A percentile compares a stretch with the other conserved stretches of the same genome.
These are phyloP conservation scores for Anisognathus igniventris DNA, from an alignment of 2,797 vertebrate species.

Conservation along the genomic window DNA sequence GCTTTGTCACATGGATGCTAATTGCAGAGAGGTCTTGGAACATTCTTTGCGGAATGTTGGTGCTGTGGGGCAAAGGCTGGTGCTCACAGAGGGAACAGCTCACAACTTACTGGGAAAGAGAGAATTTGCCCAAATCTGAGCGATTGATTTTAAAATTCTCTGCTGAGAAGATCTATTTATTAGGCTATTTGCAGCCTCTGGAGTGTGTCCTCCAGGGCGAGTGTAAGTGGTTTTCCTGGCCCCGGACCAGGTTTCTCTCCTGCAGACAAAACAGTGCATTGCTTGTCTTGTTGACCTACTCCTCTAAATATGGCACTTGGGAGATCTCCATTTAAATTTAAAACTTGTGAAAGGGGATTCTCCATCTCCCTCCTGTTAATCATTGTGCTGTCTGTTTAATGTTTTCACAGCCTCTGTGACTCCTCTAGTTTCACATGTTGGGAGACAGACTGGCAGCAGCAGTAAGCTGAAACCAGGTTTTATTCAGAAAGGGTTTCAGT, in stretches of 20 bases:
- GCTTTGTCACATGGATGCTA: background rate
- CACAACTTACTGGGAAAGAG: background rate
- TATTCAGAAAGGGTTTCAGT: conserved; percentile 55
- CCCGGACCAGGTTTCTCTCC: background rate
- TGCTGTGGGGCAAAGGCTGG: background rate
- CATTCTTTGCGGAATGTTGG: background rate
- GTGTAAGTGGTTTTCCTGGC: background rate
- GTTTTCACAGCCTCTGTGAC: conserved; percentile 76
- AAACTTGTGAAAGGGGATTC: conserved; percentile 71
- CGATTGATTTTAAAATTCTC: background rate
- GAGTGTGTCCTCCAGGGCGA: background rate
- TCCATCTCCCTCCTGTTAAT: conserved; percentile 69
- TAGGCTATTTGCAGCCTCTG: background rate
- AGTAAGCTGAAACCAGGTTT: conserved; percentile 81
- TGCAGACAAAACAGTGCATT: conserved; percentile 21
- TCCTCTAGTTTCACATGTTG: conserved; percentile 67
- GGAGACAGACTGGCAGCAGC: conserved; percentile 83
- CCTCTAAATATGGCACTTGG: conserved; percentile 32
- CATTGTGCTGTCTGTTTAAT: conserved; percentile 72
- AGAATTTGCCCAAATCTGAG: background rate
- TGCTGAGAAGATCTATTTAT: background rate
- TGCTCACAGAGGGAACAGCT: background rate
- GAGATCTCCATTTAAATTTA: conserved; percentile 48
- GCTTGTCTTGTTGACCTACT: background rate
- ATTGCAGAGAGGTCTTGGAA: background rate